These are phyloP conservation scores for Caenorhabditis virilis DNA, from an alignment of 2,888 invertebrate species.

Conservation along the genomic window DNA sequence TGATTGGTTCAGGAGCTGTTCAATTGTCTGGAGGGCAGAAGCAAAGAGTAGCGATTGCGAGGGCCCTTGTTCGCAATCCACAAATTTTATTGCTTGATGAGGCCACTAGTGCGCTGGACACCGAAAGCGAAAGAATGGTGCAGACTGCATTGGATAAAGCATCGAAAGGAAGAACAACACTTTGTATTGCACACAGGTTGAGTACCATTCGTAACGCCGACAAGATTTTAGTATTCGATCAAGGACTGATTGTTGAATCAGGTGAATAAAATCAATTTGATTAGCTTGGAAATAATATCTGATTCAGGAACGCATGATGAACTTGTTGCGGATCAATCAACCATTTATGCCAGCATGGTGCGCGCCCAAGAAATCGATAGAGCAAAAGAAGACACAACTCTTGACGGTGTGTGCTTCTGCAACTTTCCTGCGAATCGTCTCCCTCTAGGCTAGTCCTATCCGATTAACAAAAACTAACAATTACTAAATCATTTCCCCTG, in stretches of 20 bases:
- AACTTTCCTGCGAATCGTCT: slow-evolving; percentile 38
- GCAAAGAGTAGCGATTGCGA: slow-evolving; percentile 51
- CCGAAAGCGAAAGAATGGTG: slow-evolving; percentile 79
- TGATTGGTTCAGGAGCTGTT: slow-evolving; percentile 45
- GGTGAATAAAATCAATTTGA: slow-evolving; percentile 12
- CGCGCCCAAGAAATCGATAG: slow-evolving; percentile 60
- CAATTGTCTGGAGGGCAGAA: slow-evolving; percentile 52
- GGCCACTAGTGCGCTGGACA: slow-evolving; percentile 70
- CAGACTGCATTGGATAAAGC: slow-evolving; percentile 77
- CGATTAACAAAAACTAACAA: background rate
- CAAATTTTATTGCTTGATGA: slow-evolving; percentile 69
- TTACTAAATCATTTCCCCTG: too few species aligned
- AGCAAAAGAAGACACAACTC: slow-evolving; percentile 48
- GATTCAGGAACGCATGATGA: slow-evolving; percentile 78
- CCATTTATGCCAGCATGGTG: slow-evolving; percentile 76
- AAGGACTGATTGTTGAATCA: slow-evolving; percentile 68
- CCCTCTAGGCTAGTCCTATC: slow-evolving; percentile 37
- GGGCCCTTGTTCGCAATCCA: slow-evolving; percentile 56
- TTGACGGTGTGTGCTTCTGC: slow-evolving; percentile 48
- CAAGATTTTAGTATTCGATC: slow-evolving; percentile 70
- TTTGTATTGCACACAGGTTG: slow-evolving; percentile 71
- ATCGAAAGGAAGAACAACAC: slow-evolving; percentile 69
- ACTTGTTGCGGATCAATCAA: slow-evolving; percentile 74
- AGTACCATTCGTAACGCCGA: slow-evolving; percentile 71
- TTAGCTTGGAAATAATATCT: background rate